Base-by-base conservation (phyloP, 1,140 invertebrate species). In the Gryllus bimaculatus region DNA sequence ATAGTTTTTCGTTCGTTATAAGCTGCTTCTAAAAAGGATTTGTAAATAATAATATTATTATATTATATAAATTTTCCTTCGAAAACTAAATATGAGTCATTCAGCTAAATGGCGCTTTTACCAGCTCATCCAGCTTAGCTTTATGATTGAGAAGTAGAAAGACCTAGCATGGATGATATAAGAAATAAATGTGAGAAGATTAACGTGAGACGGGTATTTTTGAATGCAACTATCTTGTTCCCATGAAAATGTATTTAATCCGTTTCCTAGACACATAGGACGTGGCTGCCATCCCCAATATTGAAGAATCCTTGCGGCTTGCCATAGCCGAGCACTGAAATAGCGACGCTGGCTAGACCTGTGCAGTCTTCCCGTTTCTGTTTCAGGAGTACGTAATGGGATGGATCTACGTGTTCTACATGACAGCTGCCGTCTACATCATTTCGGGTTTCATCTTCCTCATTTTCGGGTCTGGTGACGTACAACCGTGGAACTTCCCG, bases 371-470 rank as follows among this genome's bases (percentile, higher is more conserved):
- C 18, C 54, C 0, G 1, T 66, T 13, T 3, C 18, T 66, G 54
- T 66, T 18, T 18, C 18, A 66, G 54, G 3, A 7, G 0, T 66
- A 10, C 10, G 10, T 66, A 18, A 1, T 66, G 54, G 18, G 54
- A 18, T 66, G 54, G 54, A 3, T 10, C 10, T 13, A 1, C 54
- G 54, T 66, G 54, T 66, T 66, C 7, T 66, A 18, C 10, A 7
- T 7, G 7, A 18, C 18, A 3, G 89, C 92, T 0, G 88, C 84
- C 8, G 88, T 94, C 2, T 94, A 94, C 82, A 86, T 89, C 18
- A 87, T 91, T 0, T 90, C 92, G 7, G 92, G 91, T 3, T 13
- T 92, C 15, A 86, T 92, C 48, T 93, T 92, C 83, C 90, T 91
- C 84, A 49, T 92, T 4, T 91, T 92, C 73, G 91, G 91, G 15